These are phyloP conservation scores for Melipona beecheii DNA, from an alignment of 2,888 invertebrate species.

Conservation along the genomic window DNA sequence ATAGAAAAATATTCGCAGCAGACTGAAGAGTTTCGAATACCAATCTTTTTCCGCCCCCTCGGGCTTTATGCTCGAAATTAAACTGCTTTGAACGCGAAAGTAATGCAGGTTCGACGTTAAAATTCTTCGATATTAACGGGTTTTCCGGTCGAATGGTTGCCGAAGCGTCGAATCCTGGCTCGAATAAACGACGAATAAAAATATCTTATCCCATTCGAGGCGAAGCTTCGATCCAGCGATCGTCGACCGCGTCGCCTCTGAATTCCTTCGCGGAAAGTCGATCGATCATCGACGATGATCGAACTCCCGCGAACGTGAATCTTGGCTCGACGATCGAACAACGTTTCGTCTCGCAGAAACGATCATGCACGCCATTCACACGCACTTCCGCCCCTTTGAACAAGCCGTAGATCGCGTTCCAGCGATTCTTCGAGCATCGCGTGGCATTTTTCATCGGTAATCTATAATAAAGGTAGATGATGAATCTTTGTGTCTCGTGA, in stretches of 20 bases:
- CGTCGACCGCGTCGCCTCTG: neutral
- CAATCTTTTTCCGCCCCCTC: neutral
- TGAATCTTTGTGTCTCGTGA: too few species aligned
- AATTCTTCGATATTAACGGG: conserved; percentile 10
- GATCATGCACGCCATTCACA: conserved; percentile 29
- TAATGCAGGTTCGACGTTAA: neutral
- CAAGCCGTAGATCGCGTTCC: conserved; percentile 34
- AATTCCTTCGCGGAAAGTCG: conserved; percentile 24
- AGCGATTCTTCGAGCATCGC: conserved; percentile 37
- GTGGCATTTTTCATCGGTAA: conserved; percentile 55
- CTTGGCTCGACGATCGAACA: conserved; percentile 40
- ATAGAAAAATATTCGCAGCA: neutral
- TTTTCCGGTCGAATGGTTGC: too few species aligned
- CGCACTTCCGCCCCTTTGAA: conserved; percentile 32
- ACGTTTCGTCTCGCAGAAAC: conserved; percentile 32
- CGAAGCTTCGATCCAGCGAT: conserved; percentile 19
- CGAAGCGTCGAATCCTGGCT: neutral
- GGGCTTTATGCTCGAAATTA: neutral
- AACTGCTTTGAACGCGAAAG: neutral
- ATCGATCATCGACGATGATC: conserved; percentile 28
- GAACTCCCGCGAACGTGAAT: conserved; percentile 9
- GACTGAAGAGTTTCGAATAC: neutral
- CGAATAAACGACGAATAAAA: neutral
- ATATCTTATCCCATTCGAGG: conserved; percentile 1
- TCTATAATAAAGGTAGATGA: conserved; percentile 49